Base-by-base conservation (phyloP, 2,797 vertebrate genomes). In the Pseudocheirus occidentalis region DNA sequence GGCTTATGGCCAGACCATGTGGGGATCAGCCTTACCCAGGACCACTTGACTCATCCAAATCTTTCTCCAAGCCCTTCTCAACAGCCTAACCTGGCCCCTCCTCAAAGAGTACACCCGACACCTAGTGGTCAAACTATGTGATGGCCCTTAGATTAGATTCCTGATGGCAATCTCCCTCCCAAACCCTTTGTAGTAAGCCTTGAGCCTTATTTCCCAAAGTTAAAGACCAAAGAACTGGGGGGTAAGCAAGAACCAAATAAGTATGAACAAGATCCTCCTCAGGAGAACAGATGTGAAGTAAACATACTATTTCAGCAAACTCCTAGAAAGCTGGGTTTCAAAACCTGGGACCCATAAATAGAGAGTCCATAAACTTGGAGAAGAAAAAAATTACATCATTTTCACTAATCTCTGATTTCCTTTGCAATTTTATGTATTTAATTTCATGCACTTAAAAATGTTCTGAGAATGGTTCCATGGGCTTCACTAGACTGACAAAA, bases 91-190 rank as follows among this genome's bases (percentile, higher is more conserved):
- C 57, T 10, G 57, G 57, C 57, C 27, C 0, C 6, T 21, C 58
- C 89, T 94, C 29, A 10, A 10, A 24, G 29, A 59, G 46, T 92
- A 46, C 50, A 31, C 58, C 94, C 94, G 97, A 92, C 97, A 92
- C 62, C 97, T 97, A 92, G 95, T 94, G 97, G 96, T 92, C 93
- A 94, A 58, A 24, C 29, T 46, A 29, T 40, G 54, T 29, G 55
- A 93, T 92, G 40, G 28, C 92, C 73, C 34, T 66, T 66, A 92
- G 59, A 40, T n/a, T 34, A 4, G n/a, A 89, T 92, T 56, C 54
- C 46, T 21, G 52, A 16, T 81, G n/a, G 24, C 46, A 5, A 1
- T 40, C 13, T 58, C 91, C 29, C 91, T 34, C 31, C 50, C 59
- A 4, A 34, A 18, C 52, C 90, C 40, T 40, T 54, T 28, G 18